A percentile compares a stretch with the other conserved stretches of the same genome.
Conservation (phyloP, 2,797 vertebrate genomes). For the Acanthurus leucopareius region DNA sequence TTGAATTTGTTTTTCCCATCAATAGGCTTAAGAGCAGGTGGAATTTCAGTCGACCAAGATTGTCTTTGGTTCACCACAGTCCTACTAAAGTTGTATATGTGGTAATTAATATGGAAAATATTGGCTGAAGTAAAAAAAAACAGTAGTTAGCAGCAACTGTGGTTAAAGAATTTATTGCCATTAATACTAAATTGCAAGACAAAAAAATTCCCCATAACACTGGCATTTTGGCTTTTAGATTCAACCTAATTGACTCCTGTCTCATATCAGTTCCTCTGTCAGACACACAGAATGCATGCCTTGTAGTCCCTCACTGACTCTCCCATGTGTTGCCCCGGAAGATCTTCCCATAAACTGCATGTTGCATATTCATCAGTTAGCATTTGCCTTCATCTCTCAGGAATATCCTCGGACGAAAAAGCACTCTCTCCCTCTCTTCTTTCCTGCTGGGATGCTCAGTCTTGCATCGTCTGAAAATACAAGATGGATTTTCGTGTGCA, state of each 20-base stretch:
- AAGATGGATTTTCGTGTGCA: conserved; percentile 38
- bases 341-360: conserved; percentile 52
- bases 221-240: conserved; percentile 19
- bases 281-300: conserved; percentile 26
- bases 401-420: conserved; percentile 51
- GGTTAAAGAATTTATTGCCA: conserved; percentile 11
- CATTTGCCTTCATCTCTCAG: conserved; percentile 45
- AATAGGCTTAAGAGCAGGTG: too few species aligned
- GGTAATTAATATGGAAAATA: conserved; percentile 15
- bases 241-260: conserved; percentile 50
- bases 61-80: too few species aligned
- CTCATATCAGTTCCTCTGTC: conserved; percentile 26
- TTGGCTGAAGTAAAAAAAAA: conserved; percentile 16
- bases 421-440: conserved; percentile 3
- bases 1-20: too few species aligned
- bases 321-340: conserved; percentile 37
- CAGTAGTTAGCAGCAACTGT: neutral
- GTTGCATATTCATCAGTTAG: conserved; percentile 64
- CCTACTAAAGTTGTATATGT: neutral
- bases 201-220: conserved; percentile 1
- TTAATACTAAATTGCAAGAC: conserved; percentile 17
- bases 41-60: too few species aligned
- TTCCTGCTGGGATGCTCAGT: conserved; percentile 30
- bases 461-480: conserved; percentile 45
- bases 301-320: conserved; percentile 18